These are phyloP conservation scores for Philonicus albiceps DNA, from an alignment of 2,888 invertebrate genomes.

Conservation along the genomic window DNA sequence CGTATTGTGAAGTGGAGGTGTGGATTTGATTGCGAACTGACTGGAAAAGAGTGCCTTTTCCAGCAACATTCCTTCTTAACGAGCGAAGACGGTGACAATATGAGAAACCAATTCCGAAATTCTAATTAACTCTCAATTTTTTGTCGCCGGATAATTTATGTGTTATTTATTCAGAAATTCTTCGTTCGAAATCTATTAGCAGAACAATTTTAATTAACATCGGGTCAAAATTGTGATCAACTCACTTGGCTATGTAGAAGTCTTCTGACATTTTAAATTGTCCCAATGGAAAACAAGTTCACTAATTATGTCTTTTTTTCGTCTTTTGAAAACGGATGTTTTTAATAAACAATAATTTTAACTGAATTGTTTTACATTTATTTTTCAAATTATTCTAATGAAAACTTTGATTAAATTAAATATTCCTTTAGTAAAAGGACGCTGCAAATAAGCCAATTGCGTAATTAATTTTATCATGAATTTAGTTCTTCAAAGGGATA, in stretches of 20 bases:
- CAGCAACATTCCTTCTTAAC: not conserved
- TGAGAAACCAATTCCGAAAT: constrained; percentile 15
- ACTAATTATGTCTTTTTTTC: not conserved
- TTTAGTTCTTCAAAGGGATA: no score
- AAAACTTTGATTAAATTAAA: not conserved
- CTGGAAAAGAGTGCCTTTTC: not conserved
- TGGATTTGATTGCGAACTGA: not conserved
- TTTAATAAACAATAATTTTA: not conserved
- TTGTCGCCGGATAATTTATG: not conserved
- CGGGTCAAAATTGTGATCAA: not conserved
- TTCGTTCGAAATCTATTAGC: not conserved
- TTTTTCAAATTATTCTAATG: not conserved
- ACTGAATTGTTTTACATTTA: not conserved
- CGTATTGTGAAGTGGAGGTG: not conserved
- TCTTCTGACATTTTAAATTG: not conserved
- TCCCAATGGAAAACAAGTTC: not conserved
- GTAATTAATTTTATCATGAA: no score
- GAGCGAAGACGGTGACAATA: not conserved
- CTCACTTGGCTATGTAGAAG: not conserved
- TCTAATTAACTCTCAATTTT: constrained; percentile 9
- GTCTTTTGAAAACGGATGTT: not conserved
- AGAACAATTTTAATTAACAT: constrained; percentile 8
- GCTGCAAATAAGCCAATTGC: not conserved
- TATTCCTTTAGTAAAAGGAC: not conserved
- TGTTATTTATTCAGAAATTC: constrained; percentile 1